These are phyloP conservation scores for Centropristis striata DNA, from an alignment of 2,113 vertebrate species.

Conservation along the genomic window DNA sequence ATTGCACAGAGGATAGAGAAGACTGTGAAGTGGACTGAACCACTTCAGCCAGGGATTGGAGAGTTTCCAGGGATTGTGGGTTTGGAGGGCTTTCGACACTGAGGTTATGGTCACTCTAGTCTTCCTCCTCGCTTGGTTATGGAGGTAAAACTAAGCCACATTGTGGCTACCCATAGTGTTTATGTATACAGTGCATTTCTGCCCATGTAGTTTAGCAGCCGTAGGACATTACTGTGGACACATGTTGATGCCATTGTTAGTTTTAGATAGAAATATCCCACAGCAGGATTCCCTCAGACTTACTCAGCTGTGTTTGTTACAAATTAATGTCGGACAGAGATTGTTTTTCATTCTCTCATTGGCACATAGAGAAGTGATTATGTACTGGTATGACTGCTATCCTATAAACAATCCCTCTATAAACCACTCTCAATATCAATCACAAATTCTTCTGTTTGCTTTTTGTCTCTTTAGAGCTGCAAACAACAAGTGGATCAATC, in stretches of 20 bases:
- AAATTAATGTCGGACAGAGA: background rate
- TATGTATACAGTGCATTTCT: conserved; percentile 42
- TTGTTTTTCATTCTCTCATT: conserved; percentile 12
- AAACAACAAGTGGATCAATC: background rate
- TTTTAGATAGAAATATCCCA: conserved; percentile 1
- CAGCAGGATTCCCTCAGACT: conserved; percentile 11
- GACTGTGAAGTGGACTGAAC: conserved; percentile 64
- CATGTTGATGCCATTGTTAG: conserved; percentile 1
- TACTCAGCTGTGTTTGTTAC: background rate
- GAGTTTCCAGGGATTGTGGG: conserved; percentile 79
- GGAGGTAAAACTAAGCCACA: conserved; percentile 75
- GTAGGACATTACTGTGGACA: conserved; percentile 39
- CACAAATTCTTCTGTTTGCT: background rate
- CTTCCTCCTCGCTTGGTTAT: conserved; percentile 59
- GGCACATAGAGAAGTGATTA: background rate
- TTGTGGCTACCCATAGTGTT: conserved; percentile 65
- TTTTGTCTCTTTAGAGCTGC: background rate
- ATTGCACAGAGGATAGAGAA: conserved; percentile 46
- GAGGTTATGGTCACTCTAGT: conserved; percentile 80
- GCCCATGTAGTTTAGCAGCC: conserved; percentile 26
- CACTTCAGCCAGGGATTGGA: conserved; percentile 59
- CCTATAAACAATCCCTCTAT: background rate
- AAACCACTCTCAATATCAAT: background rate
- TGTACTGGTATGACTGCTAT: background rate
- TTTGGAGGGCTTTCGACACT: conserved; percentile 73